Conservation (phyloP, 2,888 invertebrate genomes). For the Syritta pipiens region DNA sequence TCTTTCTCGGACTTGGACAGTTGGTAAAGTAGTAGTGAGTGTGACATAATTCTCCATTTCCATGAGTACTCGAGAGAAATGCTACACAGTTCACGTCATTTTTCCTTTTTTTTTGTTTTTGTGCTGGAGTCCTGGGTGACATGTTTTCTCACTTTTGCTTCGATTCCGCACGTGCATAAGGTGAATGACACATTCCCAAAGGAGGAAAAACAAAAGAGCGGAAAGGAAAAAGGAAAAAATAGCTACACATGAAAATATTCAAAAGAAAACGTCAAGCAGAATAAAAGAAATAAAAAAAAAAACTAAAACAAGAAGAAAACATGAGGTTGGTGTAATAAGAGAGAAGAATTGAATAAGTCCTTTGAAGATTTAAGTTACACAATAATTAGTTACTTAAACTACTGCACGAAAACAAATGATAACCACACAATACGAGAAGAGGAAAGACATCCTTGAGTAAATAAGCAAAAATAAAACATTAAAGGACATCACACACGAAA, state of each 20-base stretch:
- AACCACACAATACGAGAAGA: constrained; percentile 58
- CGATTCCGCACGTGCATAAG: constrained; percentile 37
- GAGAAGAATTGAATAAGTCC: constrained; percentile 1
- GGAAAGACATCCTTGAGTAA: constrained; percentile 29
- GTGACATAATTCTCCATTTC: constrained; percentile 56
- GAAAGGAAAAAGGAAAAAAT: neutral
- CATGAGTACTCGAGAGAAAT: constrained; percentile 10
- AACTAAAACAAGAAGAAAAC: too few relatives aligned
- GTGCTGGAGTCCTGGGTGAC: constrained; percentile 26
- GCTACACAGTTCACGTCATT: constrained; percentile 32
- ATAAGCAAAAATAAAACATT: constrained; percentile 36
- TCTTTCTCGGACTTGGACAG: constrained; percentile 22
- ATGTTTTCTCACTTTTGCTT: constrained; percentile 10
- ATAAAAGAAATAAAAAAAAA: constrained; percentile 1
- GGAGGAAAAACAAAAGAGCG: neutral
- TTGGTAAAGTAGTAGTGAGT: constrained; percentile 13
- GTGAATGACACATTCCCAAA: constrained; percentile 45
- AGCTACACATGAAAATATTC: constrained; percentile 14
- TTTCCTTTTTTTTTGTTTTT: constrained; percentile 1
- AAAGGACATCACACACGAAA: constrained; percentile 31
- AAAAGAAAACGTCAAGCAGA: constrained; percentile 32
- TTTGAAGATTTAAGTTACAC: constrained; percentile 31
- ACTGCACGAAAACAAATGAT: constrained; percentile 70
- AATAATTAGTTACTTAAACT: constrained; percentile 73
- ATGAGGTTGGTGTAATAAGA: neutral